A percentile compares a stretch with the other conserved stretches of the same genome.
These are phyloP conservation scores for Drosophila nigricruria DNA, from an alignment of 2,888 invertebrate species.

Conservation along the genomic window DNA sequence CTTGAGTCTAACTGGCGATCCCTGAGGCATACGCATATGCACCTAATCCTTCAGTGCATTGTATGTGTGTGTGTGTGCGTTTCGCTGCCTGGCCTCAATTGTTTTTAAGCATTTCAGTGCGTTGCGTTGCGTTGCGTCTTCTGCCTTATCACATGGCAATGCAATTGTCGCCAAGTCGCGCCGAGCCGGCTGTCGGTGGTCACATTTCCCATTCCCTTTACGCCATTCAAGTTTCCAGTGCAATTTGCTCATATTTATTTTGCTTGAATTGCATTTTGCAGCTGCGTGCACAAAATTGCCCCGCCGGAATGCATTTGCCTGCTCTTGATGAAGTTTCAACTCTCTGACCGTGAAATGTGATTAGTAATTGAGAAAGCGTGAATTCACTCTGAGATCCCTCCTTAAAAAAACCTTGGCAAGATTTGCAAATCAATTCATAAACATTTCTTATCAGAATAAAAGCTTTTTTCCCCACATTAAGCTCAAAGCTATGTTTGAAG, in stretches of 20 bases:
- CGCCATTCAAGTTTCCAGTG: constrained; percentile 8
- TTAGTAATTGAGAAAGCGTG: constrained; percentile 30
- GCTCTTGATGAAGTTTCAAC: constrained; percentile 26
- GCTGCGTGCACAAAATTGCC: constrained; percentile 53
- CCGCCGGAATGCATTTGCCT: constrained; percentile 24
- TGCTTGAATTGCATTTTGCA: constrained; percentile 50
- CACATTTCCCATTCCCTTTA: constrained; percentile 44
- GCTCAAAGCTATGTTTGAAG: background rate
- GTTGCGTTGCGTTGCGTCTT: constrained; percentile 31
- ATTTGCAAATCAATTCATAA: constrained; percentile 7
- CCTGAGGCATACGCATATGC: constrained; percentile 4
- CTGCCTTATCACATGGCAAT: constrained; percentile 31
- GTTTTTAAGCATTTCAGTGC: constrained; percentile 7
- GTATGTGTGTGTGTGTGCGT: background rate
- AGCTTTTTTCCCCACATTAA: background rate
- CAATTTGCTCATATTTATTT: constrained; percentile 48
- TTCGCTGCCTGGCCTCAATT: constrained; percentile 5
- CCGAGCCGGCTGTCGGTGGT: constrained; percentile 47
- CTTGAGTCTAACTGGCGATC: constrained; percentile 11
- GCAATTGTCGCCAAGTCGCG: constrained; percentile 54
- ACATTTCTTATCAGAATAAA: background rate
- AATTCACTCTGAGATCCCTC: background rate
- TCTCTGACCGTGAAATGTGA: constrained; percentile 49
- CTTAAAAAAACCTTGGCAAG: background rate
- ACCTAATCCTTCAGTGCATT: background rate